phyloP scores from a whole-genome alignment of 2,888 invertebrate species.

The Microctonus brassicae region DNA sequence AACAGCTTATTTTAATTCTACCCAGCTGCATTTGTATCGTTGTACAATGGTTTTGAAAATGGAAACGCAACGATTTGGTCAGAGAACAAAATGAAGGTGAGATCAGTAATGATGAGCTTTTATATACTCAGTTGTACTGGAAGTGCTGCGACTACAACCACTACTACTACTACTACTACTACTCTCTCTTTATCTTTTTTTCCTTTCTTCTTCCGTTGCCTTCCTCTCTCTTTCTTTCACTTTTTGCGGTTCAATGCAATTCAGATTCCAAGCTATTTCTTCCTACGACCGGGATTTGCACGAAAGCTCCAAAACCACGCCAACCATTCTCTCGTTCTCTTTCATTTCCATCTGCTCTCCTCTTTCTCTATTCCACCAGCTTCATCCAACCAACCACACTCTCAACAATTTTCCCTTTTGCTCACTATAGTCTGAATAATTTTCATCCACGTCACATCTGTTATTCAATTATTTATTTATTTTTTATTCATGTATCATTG shows the following conservation, averaged over 20 bases:
- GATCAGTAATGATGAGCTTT: conserved; percentile 1
- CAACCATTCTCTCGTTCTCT: background rate
- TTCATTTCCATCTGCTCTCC: too few species aligned
- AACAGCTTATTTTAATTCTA: too few species aligned
- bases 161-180: too few species aligned
- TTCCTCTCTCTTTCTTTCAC: too few species aligned
- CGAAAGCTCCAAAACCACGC: background rate
- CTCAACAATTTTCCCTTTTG: background rate
- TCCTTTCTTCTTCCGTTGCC: background rate
- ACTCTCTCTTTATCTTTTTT: too few species aligned
- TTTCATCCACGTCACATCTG: conserved; percentile 4
- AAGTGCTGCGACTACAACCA: background rate
- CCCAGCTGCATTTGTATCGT: background rate
- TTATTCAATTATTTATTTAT: background rate
- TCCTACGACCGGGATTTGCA: background rate
- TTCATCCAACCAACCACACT: background rate
- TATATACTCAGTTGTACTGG: background rate
- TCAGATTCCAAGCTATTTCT: conserved; percentile 11
- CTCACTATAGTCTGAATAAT: background rate
- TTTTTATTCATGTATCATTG: background rate
- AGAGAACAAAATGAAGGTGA: conserved; percentile 1
- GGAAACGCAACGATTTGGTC: background rate
- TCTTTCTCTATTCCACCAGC: background rate
- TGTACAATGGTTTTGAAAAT: background rate
- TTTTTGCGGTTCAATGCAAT: conserved; percentile 3